Percentiles rank a stretch among this genome's conserved stretches.
These are phyloP conservation scores for Zygogramma bicolorata DNA, from an alignment of 2,888 invertebrate genomes.

Conservation along the genomic window DNA sequence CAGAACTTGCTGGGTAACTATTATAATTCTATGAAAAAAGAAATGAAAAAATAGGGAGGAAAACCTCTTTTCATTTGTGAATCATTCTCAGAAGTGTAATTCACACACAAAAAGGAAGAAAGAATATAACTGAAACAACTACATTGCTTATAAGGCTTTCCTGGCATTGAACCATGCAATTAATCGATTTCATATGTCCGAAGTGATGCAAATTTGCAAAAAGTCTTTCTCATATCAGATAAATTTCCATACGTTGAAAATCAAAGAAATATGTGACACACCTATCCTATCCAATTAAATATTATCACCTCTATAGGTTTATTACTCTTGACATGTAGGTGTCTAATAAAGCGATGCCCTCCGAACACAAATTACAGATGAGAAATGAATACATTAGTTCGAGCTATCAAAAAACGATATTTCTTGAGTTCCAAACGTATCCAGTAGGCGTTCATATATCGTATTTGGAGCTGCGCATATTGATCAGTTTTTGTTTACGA, in stretches of 20 bases:
- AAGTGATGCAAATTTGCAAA: background rate
- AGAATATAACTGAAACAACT: too few species aligned
- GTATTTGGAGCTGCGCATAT: constrained; percentile 18
- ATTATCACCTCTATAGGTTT: background rate
- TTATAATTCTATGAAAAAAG: too few species aligned
- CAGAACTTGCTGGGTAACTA: too few species aligned
- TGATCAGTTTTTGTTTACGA: constrained; percentile 25
- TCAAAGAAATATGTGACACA: background rate
- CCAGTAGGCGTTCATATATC: constrained; percentile 18
- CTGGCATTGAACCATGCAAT: too few species aligned
- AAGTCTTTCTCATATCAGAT: background rate
- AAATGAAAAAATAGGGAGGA: too few species aligned
- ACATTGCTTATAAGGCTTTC: too few species aligned
- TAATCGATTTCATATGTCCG: background rate
- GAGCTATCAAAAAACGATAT: constrained; percentile 18
- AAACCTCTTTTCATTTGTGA: too few species aligned
- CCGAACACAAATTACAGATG: constrained; percentile 9
- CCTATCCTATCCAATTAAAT: constrained; percentile 5
- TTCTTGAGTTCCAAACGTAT: constrained; percentile 6
- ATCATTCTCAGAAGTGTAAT: too few species aligned
- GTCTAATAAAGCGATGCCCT: constrained; percentile 5
- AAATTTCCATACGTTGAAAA: background rate
- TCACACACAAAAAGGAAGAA: too few species aligned
- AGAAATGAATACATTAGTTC: constrained; percentile 8
- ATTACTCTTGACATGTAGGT: background rate